phyloP scores from a whole-genome alignment of 2,888 invertebrate species.

The Muscina levida region DNA sequence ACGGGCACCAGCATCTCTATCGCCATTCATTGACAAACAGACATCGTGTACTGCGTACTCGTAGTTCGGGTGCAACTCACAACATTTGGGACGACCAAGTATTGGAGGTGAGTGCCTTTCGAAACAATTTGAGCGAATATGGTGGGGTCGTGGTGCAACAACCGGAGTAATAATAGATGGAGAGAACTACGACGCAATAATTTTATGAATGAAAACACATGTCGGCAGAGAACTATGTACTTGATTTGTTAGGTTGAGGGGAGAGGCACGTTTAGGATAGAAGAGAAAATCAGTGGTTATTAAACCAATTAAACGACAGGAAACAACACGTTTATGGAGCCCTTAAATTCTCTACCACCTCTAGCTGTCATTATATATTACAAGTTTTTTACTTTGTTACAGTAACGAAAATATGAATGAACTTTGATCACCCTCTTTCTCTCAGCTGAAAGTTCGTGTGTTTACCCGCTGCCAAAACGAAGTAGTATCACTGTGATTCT shows the following conservation, averaged over 20 bases:
- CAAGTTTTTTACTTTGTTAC: too few species aligned
- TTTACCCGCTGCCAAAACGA: too few species aligned
- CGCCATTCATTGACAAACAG: slow-evolving; percentile 78
- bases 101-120: slow-evolving; percentile 76
- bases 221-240: not conserved
- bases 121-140: not conserved
- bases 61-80: slow-evolving; percentile 78
- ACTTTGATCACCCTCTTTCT: too few species aligned
- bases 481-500: too few species aligned
- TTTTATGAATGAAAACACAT: slow-evolving; percentile 29
- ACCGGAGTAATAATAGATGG: too few species aligned
- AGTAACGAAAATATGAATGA: too few species aligned
- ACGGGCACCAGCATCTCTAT: slow-evolving; percentile 72
- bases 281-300: not conserved
- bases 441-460: too few species aligned
- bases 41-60: slow-evolving; percentile 77
- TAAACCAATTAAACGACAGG: slow-evolving; percentile 28
- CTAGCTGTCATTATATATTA: too few species aligned
- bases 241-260: too few species aligned
- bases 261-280: too few species aligned
- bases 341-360: too few species aligned
- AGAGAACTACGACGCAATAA: not conserved
- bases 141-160: not conserved
- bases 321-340: not conserved
- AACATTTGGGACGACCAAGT: slow-evolving; percentile 79